Evolutionary conservation across 1,140 invertebrate species (phyloP), one percentile per base, ranked within the genome.

Genomic region (Caenorhabditis brenneri): DNA sequence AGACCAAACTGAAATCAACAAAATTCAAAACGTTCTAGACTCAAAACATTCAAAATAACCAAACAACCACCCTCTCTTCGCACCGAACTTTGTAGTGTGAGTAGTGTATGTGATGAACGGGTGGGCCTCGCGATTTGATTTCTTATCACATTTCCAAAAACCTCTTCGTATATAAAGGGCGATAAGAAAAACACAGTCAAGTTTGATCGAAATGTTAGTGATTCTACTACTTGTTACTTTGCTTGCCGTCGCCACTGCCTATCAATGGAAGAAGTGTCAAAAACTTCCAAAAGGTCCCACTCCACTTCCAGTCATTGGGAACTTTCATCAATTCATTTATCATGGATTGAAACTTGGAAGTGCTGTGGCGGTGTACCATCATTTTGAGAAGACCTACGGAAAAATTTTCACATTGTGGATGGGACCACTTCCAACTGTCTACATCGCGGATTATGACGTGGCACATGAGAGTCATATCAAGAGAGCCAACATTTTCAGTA

Each of bases 341-440:
- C n/a, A 78, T 29, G 29, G 27, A 19, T 24, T 42, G 58, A 46
- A 65, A 42, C 22, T 29, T 4, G 33, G 53, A 24, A 42, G 27
- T 19, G 29, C 48, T 39, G 80, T 82, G 3, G 48, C 83, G 22
- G 42, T 81, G 10, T 39, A 69, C n/a, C 60, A 69, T 27, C 31
- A 82, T 6, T 85, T 80, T 55, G 46, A 82, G 46, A 85, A 85
- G 16, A 4, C 3, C 0, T 82, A 85, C 55, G 84, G 84, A 49
- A 78, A 81, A 29, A 80, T 85, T 42, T 85, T 82, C 48, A 85
- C 84, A 12, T 9, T 74, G 10, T 85, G 84, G 84, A 49, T 85
- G 58, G 84, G 84, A 12, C 58, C 58, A 15, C 31, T 78, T 12
- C 79, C 84, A 4, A 60, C 80, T 0, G 84, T 85, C 24, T 69